Percentiles rank a stretch among this genome's conserved stretches.
Evolutionary conservation across 1,140 invertebrate genomes (phyloP).

Genomic region (Brachionus rubens): DNA sequence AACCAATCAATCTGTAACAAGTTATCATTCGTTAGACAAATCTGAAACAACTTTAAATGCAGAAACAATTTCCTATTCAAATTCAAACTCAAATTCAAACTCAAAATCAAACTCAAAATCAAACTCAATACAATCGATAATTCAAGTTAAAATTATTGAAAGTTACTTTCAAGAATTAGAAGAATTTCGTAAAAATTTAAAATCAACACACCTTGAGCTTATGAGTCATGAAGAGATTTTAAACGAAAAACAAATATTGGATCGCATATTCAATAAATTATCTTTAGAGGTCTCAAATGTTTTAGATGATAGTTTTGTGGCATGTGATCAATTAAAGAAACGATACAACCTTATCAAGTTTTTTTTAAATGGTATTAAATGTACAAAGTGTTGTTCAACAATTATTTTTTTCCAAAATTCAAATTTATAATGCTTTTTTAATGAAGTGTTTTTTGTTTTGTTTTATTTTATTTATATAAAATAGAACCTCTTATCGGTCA

Average conservation of each 20-base stretch:
- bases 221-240: slow-evolving; percentile 13
- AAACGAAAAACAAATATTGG: not conserved
- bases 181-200: slow-evolving; percentile 11
- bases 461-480: too few species aligned
- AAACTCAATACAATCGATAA: not conserved
- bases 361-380: not conserved
- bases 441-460: not conserved
- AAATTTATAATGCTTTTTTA: slow-evolving; percentile 5
- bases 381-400: not conserved
- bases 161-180: not conserved
- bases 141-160: not conserved
- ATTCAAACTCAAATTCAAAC: too few species aligned
- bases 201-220: not conserved
- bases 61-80: too few species aligned
- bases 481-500: too few species aligned
- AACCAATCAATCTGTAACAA: not conserved
- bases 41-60: not conserved
- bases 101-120: too few species aligned
- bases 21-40: slow-evolving; percentile 14
- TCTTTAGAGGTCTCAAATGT: too few species aligned
- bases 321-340: not conserved
- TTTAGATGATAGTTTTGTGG: too few species aligned
- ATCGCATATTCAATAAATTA: not conserved
- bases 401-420: not conserved
- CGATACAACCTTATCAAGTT: not conserved